Base-by-base conservation (phyloP, 2,888 invertebrate species). In the Phyllotreta cruciferae region DNA sequence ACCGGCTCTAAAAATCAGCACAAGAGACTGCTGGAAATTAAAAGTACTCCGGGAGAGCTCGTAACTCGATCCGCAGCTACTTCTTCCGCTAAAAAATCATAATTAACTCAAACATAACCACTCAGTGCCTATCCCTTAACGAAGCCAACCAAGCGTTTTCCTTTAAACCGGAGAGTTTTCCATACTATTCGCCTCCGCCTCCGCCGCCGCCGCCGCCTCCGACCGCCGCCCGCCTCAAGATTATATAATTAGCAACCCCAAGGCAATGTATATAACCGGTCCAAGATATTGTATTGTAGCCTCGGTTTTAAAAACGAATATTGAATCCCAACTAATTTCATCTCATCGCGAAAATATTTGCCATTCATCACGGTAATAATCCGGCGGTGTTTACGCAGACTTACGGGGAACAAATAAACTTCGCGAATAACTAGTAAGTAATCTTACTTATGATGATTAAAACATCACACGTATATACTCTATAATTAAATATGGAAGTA, bases 391-490 rank as follows among this genome's bases (percentile, higher is more conserved):
- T 57, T 36, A 47, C 49, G 47, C 49, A 73, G 73, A 74, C 74
- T 73, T 69, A 70, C 71, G 75, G 77, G 77, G 76, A 78, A 78
- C 78, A 78, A 78, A 79, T 78, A 79, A 77, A 77, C 74, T 77
- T 73, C 62, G 24, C 24, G 24, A 24, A 24, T 24, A 24, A 24
- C 70, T 68, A 74, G 74, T 73, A 76, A 69, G 68, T 71, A 72
- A 68, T 69, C 75, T 75, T 78, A 79, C 78, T 79, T 75, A 79
- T 77, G 76, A 77, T 79, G 78, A 79, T 79, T 79, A 78, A 78
- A 78, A 75, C 77, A 78, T 77, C 76, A 78, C 77, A 78, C 77
- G 76, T 76, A 73, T 24, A 24, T 24, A 24, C 70, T 69, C 72
- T 74, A 75, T 78, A 78, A 78, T 78, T 78, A 75, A 77, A 78